Evolutionary conservation across 2,797 vertebrate species (phyloP), one percentile per base, ranked within the genome.

Genomic region (Trichosurus vulpecula): DNA sequence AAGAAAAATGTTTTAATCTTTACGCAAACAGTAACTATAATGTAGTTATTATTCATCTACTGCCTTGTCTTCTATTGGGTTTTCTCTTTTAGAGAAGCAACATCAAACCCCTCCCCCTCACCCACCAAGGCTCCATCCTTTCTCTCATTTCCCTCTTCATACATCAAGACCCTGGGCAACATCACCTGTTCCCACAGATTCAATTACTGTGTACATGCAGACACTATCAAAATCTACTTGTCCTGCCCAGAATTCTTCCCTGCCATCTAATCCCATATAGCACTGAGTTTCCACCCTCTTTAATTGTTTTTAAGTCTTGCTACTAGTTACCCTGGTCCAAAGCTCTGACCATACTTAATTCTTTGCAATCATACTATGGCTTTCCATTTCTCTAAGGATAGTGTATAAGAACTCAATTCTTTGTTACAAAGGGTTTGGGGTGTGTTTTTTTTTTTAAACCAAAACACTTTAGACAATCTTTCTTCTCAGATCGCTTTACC

Each of bases 211-310:
- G 58, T 8, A 54, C 30, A 51, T 1, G 30, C 58, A 93, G 91
- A 81, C 22, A 25, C 41, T 14, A 61, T 9, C 31, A 66, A 61
- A 81, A 58, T 12, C 0, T 0, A 52, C 27, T 87, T 41, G 61
- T 6, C 52, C 66, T n/a, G 81, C 47, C 57, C 54, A 91, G 94
- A 93, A 94, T 54, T 93, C 74, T 54, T 52, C 52, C 91, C 57
- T 54, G 93, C n/a, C 53, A 89, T 14, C 81, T 41, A 93, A 93
- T 53, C 47, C 14, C 56, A 56, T 56, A 47, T 51, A 90, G 57
- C 41, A 27, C 41, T 87, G 9, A 87, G 51, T 87, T 27, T 87
- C 74, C 25, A 87, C 9, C 41, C 31, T 51, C 74, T 87, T 87
- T 27, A 29, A 10, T 11, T 47, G 41, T 12, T 87, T 87, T 51